Base-by-base conservation (phyloP, 2,888 invertebrate species). In the Athripsodes cinereus region DNA sequence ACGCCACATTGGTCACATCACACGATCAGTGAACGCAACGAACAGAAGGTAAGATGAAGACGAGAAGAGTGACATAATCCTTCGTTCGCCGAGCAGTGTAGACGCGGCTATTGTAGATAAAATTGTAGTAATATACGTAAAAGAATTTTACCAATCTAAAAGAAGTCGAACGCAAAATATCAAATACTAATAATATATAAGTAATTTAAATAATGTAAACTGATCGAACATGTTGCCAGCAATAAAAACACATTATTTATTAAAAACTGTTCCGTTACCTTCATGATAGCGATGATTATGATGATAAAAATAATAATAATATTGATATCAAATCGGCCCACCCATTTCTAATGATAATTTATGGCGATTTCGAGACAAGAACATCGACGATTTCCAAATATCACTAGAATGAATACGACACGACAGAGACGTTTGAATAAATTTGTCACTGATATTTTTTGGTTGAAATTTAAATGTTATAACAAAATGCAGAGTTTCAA, bases 301-400 rank as follows among this genome's bases (percentile, higher is more conserved):
- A 40, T 40, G 40, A 40, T 40, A 40, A 40, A 20, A 48, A 48
- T 48, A 48, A 21, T 48, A 48, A 48, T 48, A 48, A 48, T 48
- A 20, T 48, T 48, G 48, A 48, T 48, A 48, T 48, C 48, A 48
- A 48, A 48, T 48, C 19, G 22, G 50, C 50, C 50, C 50, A 50
- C 50, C 50, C 50, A 50, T 50, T 50, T 26, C 50, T 50, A 50
- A 50, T 50, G 50, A 50, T 20, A 50, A 50, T 50, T 50, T 50
- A 50, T 50, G 16, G 21, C 50, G n/a, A 50, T 40, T 40, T 16
- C 13, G 3, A 40, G 40, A 40, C 40, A 40, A 26, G 26, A 26
- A 40, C 40, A 40, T 16, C n/a, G 40, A 40, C 40, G 40, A 40
- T 40, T 40, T 40, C 40, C 40, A 40, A 40, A 40, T 40, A 40